Evolutionary conservation across 2,113 vertebrate genomes (phyloP).

Genomic region (Lipotes vexillifer): DNA sequence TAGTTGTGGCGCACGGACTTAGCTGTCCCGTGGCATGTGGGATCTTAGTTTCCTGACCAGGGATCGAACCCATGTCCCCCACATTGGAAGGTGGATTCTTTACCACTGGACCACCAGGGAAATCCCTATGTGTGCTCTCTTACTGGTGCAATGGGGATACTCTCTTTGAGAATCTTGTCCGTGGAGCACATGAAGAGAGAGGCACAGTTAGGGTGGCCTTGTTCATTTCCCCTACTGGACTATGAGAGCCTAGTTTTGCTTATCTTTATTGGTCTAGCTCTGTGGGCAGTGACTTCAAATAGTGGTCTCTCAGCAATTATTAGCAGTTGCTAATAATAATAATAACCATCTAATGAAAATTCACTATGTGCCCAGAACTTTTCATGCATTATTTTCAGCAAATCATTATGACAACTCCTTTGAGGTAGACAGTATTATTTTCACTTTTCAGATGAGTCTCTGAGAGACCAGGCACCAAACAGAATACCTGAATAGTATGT

Average conservation of each 20-base stretch:
- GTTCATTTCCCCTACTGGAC: not conserved
- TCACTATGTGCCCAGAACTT: not conserved
- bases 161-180: not conserved
- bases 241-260: not conserved
- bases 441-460: not conserved
- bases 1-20: too few species aligned
- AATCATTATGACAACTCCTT: not conserved
- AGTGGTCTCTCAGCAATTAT: not conserved
- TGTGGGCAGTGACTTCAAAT: not conserved
- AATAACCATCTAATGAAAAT: not conserved
- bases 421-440: not conserved
- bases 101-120: too few species aligned
- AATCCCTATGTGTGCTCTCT: not conserved
- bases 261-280: not conserved
- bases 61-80: too few species aligned
- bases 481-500: not conserved
- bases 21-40: too few species aligned
- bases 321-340: not conserved
- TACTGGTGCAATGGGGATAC: not conserved
- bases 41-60: too few species aligned
- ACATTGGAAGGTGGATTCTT: too few species aligned
- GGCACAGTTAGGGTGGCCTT: not conserved
- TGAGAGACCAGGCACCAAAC: not conserved
- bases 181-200: not conserved
- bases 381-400: not conserved